Evolutionary conservation across 1,140 invertebrate genomes (phyloP).

Genomic region (Macrocentrus cingulum): DNA sequence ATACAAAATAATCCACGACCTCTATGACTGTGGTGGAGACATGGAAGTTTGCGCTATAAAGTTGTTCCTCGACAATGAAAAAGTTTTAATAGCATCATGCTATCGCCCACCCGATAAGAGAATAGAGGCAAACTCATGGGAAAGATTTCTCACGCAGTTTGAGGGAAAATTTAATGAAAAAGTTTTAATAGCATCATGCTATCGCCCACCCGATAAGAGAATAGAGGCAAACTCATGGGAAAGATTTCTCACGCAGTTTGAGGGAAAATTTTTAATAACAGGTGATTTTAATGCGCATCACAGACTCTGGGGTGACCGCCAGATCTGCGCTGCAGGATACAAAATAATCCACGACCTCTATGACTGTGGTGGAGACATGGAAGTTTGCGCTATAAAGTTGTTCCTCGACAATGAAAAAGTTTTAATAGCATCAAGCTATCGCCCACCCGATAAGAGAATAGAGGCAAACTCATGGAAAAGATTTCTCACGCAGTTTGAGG

Average conservation of each 20-base stretch:
- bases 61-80: neutral
- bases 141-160: constrained; percentile 1
- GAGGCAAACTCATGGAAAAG: neutral
- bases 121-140: neutral
- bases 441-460: neutral
- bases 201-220: neutral
- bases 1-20: neutral
- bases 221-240: neutral
- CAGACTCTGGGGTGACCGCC: neutral
- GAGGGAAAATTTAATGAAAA: constrained; percentile 9
- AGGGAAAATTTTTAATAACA: constrained; percentile 7
- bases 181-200: constrained; percentile 5
- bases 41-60: constrained; percentile 8
- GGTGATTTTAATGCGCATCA: constrained; percentile 16
- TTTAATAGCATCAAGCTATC: neutral
- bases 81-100: too few species aligned
- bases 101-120: neutral
- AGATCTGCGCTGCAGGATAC: neutral
- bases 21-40: neutral
- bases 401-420: neutral
- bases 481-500: constrained; percentile 10
- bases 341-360: neutral
- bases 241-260: neutral
- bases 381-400: constrained; percentile 8
- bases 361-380: neutral